Evolutionary conservation across 1,140 invertebrate species (phyloP), one percentile per base, ranked within the genome.

Genomic region (Arion vulgaris): DNA sequence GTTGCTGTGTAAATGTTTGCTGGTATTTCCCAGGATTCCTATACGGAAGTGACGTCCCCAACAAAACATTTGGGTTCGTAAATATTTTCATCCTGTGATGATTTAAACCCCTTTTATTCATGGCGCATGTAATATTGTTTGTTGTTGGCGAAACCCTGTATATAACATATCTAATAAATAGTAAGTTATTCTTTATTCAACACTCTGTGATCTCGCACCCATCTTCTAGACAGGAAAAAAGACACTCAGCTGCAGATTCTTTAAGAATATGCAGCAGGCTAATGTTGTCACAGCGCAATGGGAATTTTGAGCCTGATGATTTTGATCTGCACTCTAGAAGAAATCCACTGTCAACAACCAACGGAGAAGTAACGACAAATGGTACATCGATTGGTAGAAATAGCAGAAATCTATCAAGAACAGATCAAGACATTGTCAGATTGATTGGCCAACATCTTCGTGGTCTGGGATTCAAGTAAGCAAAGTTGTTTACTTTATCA

Each of bases 381-480:
- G 86, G 88, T 45, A 88, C 85, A 79, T 80, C 83, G 45, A 49
- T 84, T 45, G 84, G 80, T 75, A 82, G 84, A 82, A 92, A 89
- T 86, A 84, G 84, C 49, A 81, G 45, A 62, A 74, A 11, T 41
- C 88, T 92, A 88, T 95, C 95, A 89, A 95, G 95, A 92, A 95
- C 95, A 62, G 97, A 98, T 93, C 96, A 97, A 91, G 97, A 99
- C 91, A 97, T 99, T 90, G 96, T 99, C 77, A 94, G 97, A 86
- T 94, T 99, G 79, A 98, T 99, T 90, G 97, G 97, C 0, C 98
- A 99, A 93, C 97, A 98, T 93, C 94, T 99, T 85, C 95, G 96
- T 90, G 95, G 96, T 88, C 95, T 98, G 88, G 98, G 98, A 85
- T 94, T 99, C 23, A 95, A 97, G 96, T 98, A 95, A 95, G 90